Evolutionary conservation across 1,140 invertebrate genomes (phyloP).

Genomic region (Lepidurus arcticus): DNA sequence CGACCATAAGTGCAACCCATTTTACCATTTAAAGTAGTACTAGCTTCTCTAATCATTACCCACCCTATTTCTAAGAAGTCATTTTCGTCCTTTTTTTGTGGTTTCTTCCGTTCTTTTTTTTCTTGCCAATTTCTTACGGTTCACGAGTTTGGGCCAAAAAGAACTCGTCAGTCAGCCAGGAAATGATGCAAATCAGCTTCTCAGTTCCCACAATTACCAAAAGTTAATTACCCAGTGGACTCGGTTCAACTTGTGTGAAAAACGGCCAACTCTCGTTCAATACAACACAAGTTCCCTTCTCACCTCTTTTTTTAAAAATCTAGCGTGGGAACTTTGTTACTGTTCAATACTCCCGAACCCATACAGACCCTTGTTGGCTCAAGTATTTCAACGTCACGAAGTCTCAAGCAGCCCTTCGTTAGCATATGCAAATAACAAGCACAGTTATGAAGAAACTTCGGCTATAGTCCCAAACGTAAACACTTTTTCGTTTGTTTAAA

Average conservation of each 20-base stretch:
- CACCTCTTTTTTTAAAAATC: not conserved
- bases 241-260: not conserved
- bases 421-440: not conserved
- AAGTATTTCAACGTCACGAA: not conserved
- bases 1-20: not conserved
- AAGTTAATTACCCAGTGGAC: not conserved
- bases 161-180: not conserved
- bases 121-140: not conserved
- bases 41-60: too few species aligned
- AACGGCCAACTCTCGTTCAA: not conserved
- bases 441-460: too few species aligned
- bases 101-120: not conserved
- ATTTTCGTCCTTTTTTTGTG: not conserved
- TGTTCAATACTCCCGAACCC: not conserved
- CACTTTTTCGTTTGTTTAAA: not conserved
- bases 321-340: not conserved
- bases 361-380: not conserved
- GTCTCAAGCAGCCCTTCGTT: not conserved
- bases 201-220: not conserved
- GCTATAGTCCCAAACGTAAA: not conserved
- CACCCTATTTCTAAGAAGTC: not conserved
- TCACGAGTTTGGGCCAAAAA: not conserved
- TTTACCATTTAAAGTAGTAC: not conserved
- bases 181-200: too few species aligned
- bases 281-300: not conserved